Conservation (phyloP, 1,140 invertebrate species). For the Vanessa atalanta region DNA sequence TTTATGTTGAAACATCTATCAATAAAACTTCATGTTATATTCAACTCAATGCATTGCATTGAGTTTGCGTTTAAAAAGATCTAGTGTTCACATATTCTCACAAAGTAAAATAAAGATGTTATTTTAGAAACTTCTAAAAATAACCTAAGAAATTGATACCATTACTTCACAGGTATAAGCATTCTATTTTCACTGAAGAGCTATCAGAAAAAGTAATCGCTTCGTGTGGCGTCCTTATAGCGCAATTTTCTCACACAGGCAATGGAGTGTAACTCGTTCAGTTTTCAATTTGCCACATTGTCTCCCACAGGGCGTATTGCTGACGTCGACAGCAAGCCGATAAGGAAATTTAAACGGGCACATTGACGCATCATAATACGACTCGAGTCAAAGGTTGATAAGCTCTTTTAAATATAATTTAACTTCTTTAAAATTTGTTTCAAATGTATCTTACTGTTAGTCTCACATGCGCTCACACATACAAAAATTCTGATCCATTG, state of each 20-base stretch:
- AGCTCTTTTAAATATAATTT: not conserved
- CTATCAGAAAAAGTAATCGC: conserved; percentile 12
- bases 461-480: too few species aligned
- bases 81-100: not conserved
- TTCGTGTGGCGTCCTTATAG: conserved; percentile 29
- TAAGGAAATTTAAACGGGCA: conserved; percentile 10
- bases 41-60: too few species aligned
- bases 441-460: too few species aligned
- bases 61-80: too few species aligned
- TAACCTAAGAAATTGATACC: not conserved
- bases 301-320: conserved; percentile 44
- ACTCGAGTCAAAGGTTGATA: not conserved
- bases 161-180: not conserved
- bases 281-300: conserved; percentile 53
- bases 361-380: conserved; percentile 11
- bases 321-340: conserved; percentile 36
- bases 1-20: too few species aligned
- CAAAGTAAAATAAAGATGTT: not conserved
- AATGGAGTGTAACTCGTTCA: conserved; percentile 47
- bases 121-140: not conserved
- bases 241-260: conserved; percentile 41
- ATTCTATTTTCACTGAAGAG: conserved; percentile 11
- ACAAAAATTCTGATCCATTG: too few species aligned
- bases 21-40: too few species aligned
- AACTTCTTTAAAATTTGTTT: too few species aligned